These are phyloP conservation scores for Vollenhovia emeryi DNA, from an alignment of 1,140 invertebrate genomes.

Conservation along the genomic window DNA sequence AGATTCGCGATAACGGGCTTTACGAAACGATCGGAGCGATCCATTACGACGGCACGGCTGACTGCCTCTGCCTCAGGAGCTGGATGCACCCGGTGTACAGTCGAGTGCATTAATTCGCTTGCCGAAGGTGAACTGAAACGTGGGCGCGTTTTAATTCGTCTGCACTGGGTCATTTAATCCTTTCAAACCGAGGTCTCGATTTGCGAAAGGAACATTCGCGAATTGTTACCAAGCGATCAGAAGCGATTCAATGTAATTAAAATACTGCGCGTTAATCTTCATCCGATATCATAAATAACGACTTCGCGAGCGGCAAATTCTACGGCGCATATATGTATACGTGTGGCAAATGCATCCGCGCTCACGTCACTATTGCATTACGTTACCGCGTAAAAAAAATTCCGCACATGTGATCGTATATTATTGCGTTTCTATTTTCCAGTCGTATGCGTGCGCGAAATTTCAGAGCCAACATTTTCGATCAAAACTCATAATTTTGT, in stretches of 20 bases:
- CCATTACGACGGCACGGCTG: conserved; percentile 8
- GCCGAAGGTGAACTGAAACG: conserved; percentile 31
- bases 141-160: conserved; percentile 39
- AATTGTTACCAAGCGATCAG: not conserved
- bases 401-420: not conserved
- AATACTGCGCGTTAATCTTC: not conserved
- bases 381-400: conserved; percentile 15
- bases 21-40: conserved; percentile 49
- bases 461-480: not conserved
- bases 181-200: conserved; percentile 15
- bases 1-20: conserved; percentile 50
- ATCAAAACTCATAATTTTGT: not conserved
- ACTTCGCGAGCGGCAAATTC: not conserved
- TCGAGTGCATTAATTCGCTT: conserved; percentile 44
- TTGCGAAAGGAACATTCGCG: not conserved
- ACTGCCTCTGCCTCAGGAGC: conserved; percentile 11
- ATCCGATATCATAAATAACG: not conserved
- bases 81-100: conserved; percentile 33
- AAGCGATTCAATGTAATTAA: not conserved
- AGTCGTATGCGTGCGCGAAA: not conserved
- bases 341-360: not conserved
- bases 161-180: conserved; percentile 40
- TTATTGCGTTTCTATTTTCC: conserved; percentile 19
- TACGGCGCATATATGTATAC: not conserved
- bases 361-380: not conserved